Conservation (phyloP, 1,140 invertebrate genomes). For the Lucilia cuprina region DNA sequence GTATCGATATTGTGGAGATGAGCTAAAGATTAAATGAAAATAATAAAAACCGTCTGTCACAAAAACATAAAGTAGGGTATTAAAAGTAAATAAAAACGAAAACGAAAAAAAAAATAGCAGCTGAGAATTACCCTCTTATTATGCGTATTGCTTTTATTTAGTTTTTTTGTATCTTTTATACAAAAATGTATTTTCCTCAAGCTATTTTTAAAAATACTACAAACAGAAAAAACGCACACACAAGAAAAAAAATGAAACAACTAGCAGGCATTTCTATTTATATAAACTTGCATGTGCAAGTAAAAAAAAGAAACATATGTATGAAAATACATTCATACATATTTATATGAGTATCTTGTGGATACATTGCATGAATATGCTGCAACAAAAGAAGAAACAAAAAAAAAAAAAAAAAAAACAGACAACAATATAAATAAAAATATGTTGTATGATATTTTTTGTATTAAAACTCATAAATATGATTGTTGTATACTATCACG, state of each 20-base stretch:
- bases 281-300: no score
- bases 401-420: no score
- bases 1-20: not conserved
- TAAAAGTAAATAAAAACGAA: not conserved
- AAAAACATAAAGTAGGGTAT: not conserved
- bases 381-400: no score
- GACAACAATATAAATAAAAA: no score
- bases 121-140: not conserved
- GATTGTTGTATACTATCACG: no score
- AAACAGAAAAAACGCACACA: not conserved
- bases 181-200: not conserved
- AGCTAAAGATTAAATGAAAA: not conserved
- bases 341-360: no score
- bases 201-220: not conserved
- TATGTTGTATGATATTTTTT: no score
- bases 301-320: no score
- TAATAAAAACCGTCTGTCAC: not conserved
- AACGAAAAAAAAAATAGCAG: not conserved
- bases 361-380: no score
- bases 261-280: not conserved
- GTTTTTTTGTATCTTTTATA: not conserved
- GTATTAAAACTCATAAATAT: no score
- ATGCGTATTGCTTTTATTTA: not conserved
- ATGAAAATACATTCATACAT: no score
- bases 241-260: not conserved